These are phyloP conservation scores for Heliconius hewitsoni DNA, from an alignment of 1,140 invertebrate species.

Conservation along the genomic window DNA sequence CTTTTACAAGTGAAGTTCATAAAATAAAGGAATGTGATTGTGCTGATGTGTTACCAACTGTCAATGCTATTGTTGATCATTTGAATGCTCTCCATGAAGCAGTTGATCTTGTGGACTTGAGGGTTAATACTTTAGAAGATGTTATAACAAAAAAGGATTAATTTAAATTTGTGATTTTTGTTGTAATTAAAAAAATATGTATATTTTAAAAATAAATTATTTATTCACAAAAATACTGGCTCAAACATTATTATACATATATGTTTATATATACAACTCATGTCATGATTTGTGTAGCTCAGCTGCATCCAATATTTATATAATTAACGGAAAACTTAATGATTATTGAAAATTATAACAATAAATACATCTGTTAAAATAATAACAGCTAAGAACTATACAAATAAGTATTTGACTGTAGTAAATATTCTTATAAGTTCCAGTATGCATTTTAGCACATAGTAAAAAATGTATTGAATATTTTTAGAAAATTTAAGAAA, in stretches of 20 bases:
- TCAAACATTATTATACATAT: constrained; percentile 16
- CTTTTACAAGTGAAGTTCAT: constrained; percentile 38
- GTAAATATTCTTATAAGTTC: neutral
- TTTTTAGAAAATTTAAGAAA: no score
- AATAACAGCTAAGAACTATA: neutral
- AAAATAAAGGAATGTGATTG: constrained; percentile 67
- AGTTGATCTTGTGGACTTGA: constrained; percentile 73
- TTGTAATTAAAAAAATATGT: constrained; percentile 38
- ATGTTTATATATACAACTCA: neutral
- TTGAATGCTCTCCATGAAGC: constrained; percentile 76
- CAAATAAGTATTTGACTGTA: neutral
- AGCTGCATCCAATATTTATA: constrained; percentile 11
- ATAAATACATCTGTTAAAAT: constrained; percentile 15
- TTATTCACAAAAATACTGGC: constrained; percentile 47
- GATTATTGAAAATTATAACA: constrained; percentile 8
- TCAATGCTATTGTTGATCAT: constrained; percentile 78
- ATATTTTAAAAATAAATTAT: constrained; percentile 39
- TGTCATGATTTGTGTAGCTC: constrained; percentile 7
- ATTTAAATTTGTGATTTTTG: constrained; percentile 14
- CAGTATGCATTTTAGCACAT: neutral
- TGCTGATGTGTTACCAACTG: constrained; percentile 74
- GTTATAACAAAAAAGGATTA: constrained; percentile 48
- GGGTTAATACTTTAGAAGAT: constrained; percentile 73
- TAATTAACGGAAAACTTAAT: neutral
- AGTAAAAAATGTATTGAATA: constrained; percentile 4